phyloP scores from a whole-genome alignment of 2,113 vertebrate species.

The Tautogolabrus adspersus region DNA sequence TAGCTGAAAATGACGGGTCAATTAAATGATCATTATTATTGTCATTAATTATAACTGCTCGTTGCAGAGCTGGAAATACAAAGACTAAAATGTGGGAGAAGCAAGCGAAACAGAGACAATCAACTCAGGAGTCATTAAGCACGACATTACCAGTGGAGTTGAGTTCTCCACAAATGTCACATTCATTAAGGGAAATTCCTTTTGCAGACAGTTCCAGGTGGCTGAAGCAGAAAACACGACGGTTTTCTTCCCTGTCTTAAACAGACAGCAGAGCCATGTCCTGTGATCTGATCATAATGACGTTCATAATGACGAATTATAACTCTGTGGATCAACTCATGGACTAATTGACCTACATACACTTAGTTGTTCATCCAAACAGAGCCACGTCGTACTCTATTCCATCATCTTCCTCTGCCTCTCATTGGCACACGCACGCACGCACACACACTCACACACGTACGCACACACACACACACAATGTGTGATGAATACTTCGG shows the following conservation, averaged over 20 bases:
- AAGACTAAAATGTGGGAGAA: not conserved
- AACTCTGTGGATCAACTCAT: not conserved
- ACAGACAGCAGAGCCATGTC: not conserved
- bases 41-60: not conserved
- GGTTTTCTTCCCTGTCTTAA: not conserved
- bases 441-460: constrained; percentile 3
- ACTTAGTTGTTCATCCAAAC: not conserved
- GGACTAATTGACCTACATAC: not conserved
- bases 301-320: not conserved
- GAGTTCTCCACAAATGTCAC: too few species aligned
- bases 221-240: not conserved
- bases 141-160: not conserved
- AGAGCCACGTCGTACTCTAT: not conserved
- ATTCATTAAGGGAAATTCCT: too few species aligned
- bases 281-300: not conserved
- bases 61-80: not conserved
- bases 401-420: not conserved
- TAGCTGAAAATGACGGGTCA: too few species aligned
- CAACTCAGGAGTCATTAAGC: not conserved
- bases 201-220: not conserved
- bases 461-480: not conserved
- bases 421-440: not conserved
- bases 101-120: not conserved
- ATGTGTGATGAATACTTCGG: not conserved
- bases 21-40: too few species aligned